A percentile compares a stretch with the other conserved stretches of the same genome.
Conservation (phyloP, 1,140 invertebrate species). For the Scaptomyza hsui region DNA sequence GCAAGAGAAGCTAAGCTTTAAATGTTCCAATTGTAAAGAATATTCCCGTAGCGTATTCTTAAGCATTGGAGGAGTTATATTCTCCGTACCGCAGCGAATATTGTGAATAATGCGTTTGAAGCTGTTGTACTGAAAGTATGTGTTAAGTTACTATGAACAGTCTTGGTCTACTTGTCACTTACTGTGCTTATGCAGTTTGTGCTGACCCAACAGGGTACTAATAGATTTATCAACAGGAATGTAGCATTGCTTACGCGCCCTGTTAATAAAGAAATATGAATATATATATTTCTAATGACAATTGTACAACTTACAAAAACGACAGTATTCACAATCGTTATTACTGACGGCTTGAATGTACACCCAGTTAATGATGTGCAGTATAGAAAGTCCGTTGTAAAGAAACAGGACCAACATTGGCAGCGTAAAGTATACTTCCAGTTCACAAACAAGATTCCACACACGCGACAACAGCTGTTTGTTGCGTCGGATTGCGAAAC, state of each 20-base stretch:
- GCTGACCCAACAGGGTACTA: constrained; percentile 47
- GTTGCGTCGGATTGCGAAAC: constrained; percentile 41
- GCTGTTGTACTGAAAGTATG: constrained; percentile 48
- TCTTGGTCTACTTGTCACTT: not conserved
- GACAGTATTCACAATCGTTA: constrained; percentile 28
- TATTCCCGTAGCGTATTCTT: constrained; percentile 62
- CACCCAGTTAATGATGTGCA: constrained; percentile 63
- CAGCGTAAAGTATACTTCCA: constrained; percentile 55
- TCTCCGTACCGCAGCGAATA: constrained; percentile 13
- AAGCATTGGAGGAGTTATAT: constrained; percentile 4
- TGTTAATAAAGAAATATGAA: constrained; percentile 1
- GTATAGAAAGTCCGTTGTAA: constrained; percentile 41
- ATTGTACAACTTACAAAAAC: constrained; percentile 31
- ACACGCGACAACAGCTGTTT: constrained; percentile 43
- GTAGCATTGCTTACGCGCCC: constrained; percentile 25
- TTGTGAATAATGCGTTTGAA: constrained; percentile 42
- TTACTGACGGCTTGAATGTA: constrained; percentile 36
- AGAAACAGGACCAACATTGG: constrained; percentile 49
- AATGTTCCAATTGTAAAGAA: constrained; percentile 64
- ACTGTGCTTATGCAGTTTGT: constrained; percentile 54
- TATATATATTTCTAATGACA: too few species aligned
- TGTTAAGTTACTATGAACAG: not conserved
- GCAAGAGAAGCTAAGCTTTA: constrained; percentile 59
- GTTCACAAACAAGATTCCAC: constrained; percentile 52
- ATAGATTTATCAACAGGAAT: constrained; percentile 33